Evolutionary conservation across 2,113 vertebrate species (phyloP).

Genomic region (Parus major): DNA sequence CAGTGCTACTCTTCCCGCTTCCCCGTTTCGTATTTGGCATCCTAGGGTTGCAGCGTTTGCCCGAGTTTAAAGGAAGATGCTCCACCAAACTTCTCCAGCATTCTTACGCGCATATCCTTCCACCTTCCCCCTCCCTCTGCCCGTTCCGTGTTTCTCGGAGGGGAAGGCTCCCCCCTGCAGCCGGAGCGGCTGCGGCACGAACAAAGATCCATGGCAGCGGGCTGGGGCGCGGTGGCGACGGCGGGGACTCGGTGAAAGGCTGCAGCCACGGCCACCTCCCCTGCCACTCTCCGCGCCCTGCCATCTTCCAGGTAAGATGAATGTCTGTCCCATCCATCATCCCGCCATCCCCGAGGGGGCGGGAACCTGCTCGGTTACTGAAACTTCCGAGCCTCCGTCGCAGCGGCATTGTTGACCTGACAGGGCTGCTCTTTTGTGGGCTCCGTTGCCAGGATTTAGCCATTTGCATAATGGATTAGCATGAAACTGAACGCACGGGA

Average conservation of each 20-base stretch:
- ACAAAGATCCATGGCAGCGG: not conserved
- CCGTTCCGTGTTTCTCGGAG: not conserved
- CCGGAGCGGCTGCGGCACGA: not conserved
- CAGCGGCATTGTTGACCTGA: conserved; percentile 50
- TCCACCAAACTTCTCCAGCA: not conserved
- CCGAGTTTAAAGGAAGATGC: not conserved
- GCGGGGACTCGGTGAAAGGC: not conserved
- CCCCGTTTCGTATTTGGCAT: not conserved
- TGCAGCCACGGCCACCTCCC: not conserved
- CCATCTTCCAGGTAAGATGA: conserved; percentile 55
- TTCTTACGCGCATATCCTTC: not conserved
- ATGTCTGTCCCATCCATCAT: conserved; percentile 44
- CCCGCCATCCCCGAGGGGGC: not conserved
- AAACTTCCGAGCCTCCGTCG: conserved; percentile 33
- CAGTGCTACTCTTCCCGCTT: not conserved
- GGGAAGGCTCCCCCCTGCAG: not conserved
- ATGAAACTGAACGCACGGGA: not conserved
- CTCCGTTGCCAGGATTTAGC: not conserved
- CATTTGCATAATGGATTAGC: conserved; percentile 35
- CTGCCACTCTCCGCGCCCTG: not conserved
- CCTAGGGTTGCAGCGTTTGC: accelerated
- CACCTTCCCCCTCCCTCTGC: not conserved
- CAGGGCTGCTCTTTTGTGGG: conserved; percentile 39
- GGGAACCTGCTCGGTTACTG: conserved; percentile 13
- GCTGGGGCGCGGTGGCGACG: not conserved